Conservation (phyloP, 2,113 vertebrate genomes). For the Hippoglossus stenolepis region DNA sequence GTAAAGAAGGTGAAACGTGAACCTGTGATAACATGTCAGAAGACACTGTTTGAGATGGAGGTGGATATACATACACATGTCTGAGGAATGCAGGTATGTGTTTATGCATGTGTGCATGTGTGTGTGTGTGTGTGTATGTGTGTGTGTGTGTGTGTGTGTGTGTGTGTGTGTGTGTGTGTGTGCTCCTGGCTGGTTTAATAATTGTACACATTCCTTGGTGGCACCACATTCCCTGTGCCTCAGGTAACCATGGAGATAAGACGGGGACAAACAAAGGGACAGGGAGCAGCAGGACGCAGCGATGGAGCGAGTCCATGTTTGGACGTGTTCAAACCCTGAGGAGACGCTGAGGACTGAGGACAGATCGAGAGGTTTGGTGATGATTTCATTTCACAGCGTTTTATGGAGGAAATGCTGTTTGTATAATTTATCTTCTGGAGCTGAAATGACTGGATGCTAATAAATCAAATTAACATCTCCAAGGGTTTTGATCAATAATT, state of each 20-base stretch:
- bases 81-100: conserved; percentile 35
- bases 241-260: conserved; percentile 75
- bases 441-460: too few species aligned
- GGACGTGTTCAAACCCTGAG: neutral
- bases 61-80: neutral
- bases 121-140: conserved; percentile 34
- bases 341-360: neutral
- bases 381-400: too few species aligned
- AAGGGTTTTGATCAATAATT: too few species aligned
- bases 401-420: too few species aligned
- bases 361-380: neutral
- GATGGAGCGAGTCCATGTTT: neutral
- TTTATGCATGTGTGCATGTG: neutral
- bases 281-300: neutral
- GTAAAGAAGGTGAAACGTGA: too few species aligned
- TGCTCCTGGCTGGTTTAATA: conserved; percentile 73
- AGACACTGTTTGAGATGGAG: neutral
- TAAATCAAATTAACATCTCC: too few species aligned
- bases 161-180: conserved; percentile 34
- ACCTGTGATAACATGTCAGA: too few species aligned
- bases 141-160: conserved; percentile 12
- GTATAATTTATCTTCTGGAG: too few species aligned
- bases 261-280: conserved; percentile 47
- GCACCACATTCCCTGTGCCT: conserved; percentile 67
- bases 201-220: conserved; percentile 77